Conservation (phyloP, 2,888 invertebrate genomes). For the Drosophila eohydei region DNA sequence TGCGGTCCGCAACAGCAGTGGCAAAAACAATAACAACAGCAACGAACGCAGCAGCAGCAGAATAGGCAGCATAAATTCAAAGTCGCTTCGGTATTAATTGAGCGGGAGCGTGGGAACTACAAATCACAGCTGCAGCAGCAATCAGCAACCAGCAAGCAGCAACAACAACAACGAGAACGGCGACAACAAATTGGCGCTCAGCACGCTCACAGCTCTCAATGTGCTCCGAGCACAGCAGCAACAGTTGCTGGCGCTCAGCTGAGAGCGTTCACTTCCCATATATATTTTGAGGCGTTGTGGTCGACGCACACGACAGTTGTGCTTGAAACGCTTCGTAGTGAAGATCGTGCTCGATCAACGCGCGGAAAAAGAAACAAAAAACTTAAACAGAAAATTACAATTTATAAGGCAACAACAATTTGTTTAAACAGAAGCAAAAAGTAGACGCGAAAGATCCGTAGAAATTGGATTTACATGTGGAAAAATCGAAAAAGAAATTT, state of each 20-base stretch:
- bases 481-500: slow-evolving; percentile 62
- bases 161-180: slow-evolving; percentile 9
- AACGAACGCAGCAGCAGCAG: neutral
- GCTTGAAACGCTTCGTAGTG: slow-evolving; percentile 83
- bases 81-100: slow-evolving; percentile 62
- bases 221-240: slow-evolving; percentile 42
- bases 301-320: slow-evolving; percentile 81
- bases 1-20: slow-evolving; percentile 28
- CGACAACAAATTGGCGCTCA: slow-evolving; percentile 49
- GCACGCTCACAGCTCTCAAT: slow-evolving; percentile 58
- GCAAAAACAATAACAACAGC: neutral
- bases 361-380: slow-evolving; percentile 40
- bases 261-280: slow-evolving; percentile 35
- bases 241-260: slow-evolving; percentile 37
- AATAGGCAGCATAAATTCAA: slow-evolving; percentile 65
- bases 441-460: slow-evolving; percentile 25
- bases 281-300: slow-evolving; percentile 70
- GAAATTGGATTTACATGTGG: slow-evolving; percentile 41
- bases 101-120: slow-evolving; percentile 73
- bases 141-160: slow-evolving; percentile 18
- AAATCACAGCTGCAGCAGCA: slow-evolving; percentile 59
- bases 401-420: slow-evolving; percentile 18
- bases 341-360: slow-evolving; percentile 79
- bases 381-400: slow-evolving; percentile 27
- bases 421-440: slow-evolving; percentile 22